Conservation (phyloP, 2,797 vertebrate species). For the Momotus momota region DNA sequence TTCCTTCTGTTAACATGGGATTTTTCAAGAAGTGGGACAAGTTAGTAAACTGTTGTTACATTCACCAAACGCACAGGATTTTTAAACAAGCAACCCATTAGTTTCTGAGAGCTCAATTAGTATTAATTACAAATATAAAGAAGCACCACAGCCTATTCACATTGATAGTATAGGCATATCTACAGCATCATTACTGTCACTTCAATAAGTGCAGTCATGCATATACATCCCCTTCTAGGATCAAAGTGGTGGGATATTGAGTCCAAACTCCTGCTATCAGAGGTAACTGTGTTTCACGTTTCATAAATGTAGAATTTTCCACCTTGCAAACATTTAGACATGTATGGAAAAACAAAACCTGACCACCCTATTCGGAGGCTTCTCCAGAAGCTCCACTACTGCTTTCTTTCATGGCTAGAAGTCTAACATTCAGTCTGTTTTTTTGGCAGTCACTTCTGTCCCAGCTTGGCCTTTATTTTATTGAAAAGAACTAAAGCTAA, state of each 20-base stretch:
- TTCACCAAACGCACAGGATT: background rate
- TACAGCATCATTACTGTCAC: constrained; percentile 43
- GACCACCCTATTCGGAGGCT: background rate
- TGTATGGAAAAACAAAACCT: background rate
- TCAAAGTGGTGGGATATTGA: background rate
- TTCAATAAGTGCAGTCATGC: constrained; percentile 44
- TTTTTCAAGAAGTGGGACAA: background rate
- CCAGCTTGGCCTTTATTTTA: background rate
- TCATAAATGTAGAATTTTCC: constrained; percentile 7
- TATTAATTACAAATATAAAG: constrained; percentile 63
- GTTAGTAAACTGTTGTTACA: background rate
- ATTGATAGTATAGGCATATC: constrained; percentile 46
- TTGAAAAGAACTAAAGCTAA: background rate
- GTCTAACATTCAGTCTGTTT: background rate
- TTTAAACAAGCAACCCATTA: background rate
- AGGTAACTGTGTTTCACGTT: background rate
- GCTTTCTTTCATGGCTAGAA: background rate
- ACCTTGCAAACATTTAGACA: background rate
- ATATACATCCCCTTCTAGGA: background rate
- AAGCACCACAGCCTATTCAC: constrained; percentile 46
- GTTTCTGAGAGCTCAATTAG: constrained; percentile 35
- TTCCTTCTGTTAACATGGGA: background rate
- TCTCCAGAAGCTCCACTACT: background rate
- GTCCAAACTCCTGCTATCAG: background rate
- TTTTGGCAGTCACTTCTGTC: background rate